Base-by-base conservation (phyloP, 2,888 invertebrate species). In the Macroteleia sp. region DNA sequence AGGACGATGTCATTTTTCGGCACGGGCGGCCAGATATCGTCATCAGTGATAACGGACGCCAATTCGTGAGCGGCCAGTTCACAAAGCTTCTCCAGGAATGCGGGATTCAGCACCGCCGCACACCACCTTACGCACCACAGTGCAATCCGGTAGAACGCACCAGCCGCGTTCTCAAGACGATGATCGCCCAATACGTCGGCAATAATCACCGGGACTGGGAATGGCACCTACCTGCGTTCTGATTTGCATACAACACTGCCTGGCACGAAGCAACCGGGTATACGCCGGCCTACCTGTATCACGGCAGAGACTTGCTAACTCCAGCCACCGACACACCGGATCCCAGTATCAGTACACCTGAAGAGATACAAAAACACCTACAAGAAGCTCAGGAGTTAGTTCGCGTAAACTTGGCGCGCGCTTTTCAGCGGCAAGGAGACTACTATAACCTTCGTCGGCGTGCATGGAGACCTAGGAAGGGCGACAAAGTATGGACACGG, bases 111-210 rank as follows among this genome's bases (percentile, higher is more conserved):
- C 82, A 83, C 32, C n/a, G n/a, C n/a, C n/a, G n/a, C n/a, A n/a
- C n/a, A n/a, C n/a, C n/a, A n/a, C n/a, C n/a, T n/a, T n/a, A n/a
- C n/a, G n/a, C n/a, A n/a, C n/a, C 10, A 2, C 32, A 32, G 2
- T 32, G 10, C 32, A 32, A 32, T 32, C 32, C 32, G 2, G 32
- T 10, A 2, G 32, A 10, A 36, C 70, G 75, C 0, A 25, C 83
- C 0, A 89, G 88, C 73, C 62, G 81, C 19, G 81, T 83, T 0
- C 30, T 88, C 0, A 85, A 87, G 52, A 87, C 87, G 0, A 88
- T 89, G 84, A 82, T 89, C 20, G 17, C 44, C 10, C 32, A 44
- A 14, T 44, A 44, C 8, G 44, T 25, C 1, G 46, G 30, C 8
- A 30, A 48, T 1, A 48, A 30, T 10, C 28, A 48, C 1, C 14